These are phyloP conservation scores for Lycophotia porphyrea DNA, from an alignment of 2,888 invertebrate genomes.

Conservation along the genomic window DNA sequence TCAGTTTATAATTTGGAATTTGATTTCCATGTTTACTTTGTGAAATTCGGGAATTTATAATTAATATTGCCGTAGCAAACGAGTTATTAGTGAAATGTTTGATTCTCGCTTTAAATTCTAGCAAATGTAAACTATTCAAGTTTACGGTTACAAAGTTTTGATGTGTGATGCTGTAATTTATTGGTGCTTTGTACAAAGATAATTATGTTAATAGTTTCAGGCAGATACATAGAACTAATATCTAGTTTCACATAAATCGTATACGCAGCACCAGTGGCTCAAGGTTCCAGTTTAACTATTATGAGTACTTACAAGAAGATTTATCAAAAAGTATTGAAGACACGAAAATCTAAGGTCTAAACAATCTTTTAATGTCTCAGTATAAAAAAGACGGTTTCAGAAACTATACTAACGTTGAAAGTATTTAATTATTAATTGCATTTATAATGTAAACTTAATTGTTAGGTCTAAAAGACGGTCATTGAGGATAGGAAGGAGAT, in stretches of 20 bases:
- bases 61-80: slow-evolving; percentile 11
- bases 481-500: not conserved
- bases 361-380: not conserved
- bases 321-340: not conserved
- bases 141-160: slow-evolving; percentile 30
- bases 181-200: slow-evolving; percentile 11
- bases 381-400: not conserved
- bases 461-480: not conserved
- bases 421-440: not conserved
- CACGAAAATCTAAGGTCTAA: not conserved
- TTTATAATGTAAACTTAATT: not conserved
- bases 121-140: slow-evolving; percentile 30
- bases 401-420: not conserved
- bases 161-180: slow-evolving; percentile 22
- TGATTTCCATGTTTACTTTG: slow-evolving; percentile 35
- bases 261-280: not conserved
- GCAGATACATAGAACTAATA: not conserved
- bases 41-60: slow-evolving; percentile 18
- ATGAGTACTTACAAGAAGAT: not conserved
- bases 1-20: slow-evolving; percentile 37
- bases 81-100: slow-evolving; percentile 15
- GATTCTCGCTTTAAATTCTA: slow-evolving; percentile 16
- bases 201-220: not conserved
- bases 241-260: not conserved
- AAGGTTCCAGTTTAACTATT: not conserved